These are phyloP conservation scores for Numenius arquata DNA, from an alignment of 2,113 vertebrate species.

Conservation along the genomic window DNA sequence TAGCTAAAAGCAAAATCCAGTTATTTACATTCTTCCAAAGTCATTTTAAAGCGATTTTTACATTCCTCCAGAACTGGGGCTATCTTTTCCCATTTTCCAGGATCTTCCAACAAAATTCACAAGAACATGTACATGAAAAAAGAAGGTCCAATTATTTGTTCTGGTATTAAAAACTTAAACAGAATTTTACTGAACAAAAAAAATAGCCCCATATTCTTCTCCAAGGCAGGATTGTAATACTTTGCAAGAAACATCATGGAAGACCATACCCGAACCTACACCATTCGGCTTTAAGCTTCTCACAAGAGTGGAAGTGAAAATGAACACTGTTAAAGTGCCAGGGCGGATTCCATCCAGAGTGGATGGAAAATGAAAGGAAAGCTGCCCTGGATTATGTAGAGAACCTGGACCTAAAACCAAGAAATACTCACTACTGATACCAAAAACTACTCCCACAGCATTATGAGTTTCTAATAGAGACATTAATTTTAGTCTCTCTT, in stretches of 20 bases:
- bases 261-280: neutral
- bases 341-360: no score
- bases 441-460: neutral
- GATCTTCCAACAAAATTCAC: neutral
- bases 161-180: neutral
- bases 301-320: neutral
- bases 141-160: neutral
- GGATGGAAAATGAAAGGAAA: neutral
- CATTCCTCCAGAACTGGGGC: neutral
- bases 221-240: neutral
- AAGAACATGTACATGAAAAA: neutral
- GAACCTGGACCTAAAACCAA: neutral
- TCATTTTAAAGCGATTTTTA: neutral
- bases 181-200: neutral
- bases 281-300: neutral
- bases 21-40: neutral
- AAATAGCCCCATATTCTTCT: neutral
- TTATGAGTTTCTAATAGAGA: neutral
- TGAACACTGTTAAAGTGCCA: neutral
- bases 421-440: neutral
- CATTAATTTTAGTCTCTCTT: neutral
- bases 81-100: neutral
- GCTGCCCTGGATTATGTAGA: rapidly evolving
- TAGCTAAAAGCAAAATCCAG: neutral
- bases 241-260: neutral